phyloP scores from a whole-genome alignment of 2,797 vertebrate species.

The Fistularia commersonii region DNA sequence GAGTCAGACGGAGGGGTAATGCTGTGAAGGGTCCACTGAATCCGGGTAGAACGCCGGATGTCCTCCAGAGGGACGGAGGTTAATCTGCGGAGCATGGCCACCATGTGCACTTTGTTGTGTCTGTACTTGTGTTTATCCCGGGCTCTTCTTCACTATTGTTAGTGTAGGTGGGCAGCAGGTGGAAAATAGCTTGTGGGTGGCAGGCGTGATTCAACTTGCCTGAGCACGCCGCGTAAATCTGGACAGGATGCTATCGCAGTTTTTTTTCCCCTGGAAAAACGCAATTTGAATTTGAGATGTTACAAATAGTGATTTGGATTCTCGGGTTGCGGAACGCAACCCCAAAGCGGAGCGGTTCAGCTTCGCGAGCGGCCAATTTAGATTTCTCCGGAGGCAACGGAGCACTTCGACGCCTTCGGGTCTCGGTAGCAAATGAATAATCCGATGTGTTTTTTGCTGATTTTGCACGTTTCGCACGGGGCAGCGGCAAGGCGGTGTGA shows the following conservation, averaged over 20 bases:
- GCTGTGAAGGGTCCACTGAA: conserved; percentile 43
- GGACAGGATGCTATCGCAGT: conserved; percentile 23
- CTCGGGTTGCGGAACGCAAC: background rate
- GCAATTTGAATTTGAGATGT: background rate
- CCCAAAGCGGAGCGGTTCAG: too few species aligned
- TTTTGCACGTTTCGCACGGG: too few species aligned
- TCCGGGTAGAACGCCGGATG: conserved; percentile 45
- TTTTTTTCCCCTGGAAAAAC: conserved; percentile 1
- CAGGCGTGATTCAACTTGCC: conserved; percentile 54
- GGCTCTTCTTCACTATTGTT: conserved; percentile 61
- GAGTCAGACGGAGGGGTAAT: conserved; percentile 4
- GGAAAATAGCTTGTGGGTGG: conserved; percentile 64
- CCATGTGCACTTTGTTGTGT: conserved; percentile 56
- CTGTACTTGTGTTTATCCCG: conserved; percentile 62
- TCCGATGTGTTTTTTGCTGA: too few species aligned
- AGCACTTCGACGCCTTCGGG: too few species aligned
- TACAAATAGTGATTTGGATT: background rate
- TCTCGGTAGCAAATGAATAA: too few species aligned
- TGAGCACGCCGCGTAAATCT: conserved; percentile 36
- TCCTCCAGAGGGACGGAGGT: conserved; percentile 55
- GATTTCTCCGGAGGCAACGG: too few species aligned
- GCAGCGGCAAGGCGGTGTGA: too few species aligned
- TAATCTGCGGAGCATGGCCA: conserved; percentile 57
- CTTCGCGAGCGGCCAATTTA: too few species aligned
- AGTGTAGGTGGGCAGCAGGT: conserved; percentile 68